A percentile compares a stretch with the other conserved stretches of the same genome.
Conservation (phyloP, 2,113 vertebrate genomes). For the Halcyon senegalensis region DNA sequence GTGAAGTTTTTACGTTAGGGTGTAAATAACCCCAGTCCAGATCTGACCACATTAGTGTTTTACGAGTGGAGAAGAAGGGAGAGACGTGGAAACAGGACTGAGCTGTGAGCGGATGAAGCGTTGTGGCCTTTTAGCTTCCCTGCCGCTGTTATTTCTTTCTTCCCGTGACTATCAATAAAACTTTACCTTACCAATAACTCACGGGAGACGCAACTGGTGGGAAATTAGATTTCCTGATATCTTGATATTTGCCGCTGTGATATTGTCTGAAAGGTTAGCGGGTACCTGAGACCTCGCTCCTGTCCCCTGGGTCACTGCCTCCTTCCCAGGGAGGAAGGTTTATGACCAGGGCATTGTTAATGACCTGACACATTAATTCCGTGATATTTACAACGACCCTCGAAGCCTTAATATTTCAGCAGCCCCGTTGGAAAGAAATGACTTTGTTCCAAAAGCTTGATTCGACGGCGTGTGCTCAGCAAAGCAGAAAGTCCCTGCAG, state of each 20-base stretch:
- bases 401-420: not conserved
- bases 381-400: not conserved
- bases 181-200: not conserved
- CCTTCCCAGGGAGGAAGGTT: not conserved
- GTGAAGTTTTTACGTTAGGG: not conserved
- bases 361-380: conserved; percentile 12
- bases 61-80: not conserved
- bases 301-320: rapidly evolving
- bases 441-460: not conserved
- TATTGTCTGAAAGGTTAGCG: not conserved
- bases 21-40: not conserved
- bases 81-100: not conserved
- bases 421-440: not conserved
- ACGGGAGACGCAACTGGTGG: not conserved
- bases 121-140: not conserved
- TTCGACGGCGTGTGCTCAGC: not conserved
- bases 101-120: not conserved
- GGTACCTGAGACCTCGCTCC: not conserved
- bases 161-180: not conserved
- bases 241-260: not conserved
- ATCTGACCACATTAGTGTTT: not conserved
- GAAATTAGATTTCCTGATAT: not conserved
- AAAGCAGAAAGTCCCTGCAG: not conserved
- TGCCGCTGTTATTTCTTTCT: not conserved
- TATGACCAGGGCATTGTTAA: not conserved